These are phyloP conservation scores for Bombus haemorrhoidalis DNA, from an alignment of 1,140 invertebrate genomes.

Conservation along the genomic window DNA sequence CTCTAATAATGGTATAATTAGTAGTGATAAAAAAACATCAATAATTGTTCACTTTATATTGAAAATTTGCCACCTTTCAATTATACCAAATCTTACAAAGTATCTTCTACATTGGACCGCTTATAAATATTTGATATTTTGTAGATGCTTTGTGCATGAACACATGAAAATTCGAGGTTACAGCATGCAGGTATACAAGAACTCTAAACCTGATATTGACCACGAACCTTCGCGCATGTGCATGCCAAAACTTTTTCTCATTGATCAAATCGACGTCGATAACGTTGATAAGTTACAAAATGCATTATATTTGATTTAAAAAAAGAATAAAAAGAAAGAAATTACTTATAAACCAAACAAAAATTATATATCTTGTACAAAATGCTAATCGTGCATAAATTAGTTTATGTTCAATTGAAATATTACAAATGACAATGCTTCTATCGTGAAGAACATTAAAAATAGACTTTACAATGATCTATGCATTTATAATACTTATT, in stretches of 20 bases:
- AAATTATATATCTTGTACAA: not conserved
- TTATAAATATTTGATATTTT: not conserved
- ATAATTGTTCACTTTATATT: not conserved
- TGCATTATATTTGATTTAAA: not conserved
- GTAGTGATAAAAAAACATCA: not conserved
- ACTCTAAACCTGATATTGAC: slow-evolving; percentile 26
- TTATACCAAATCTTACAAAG: slow-evolving; percentile 21
- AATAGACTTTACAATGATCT: slow-evolving; percentile 8
- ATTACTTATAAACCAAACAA: not conserved
- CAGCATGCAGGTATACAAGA: not conserved
- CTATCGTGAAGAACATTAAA: not conserved
- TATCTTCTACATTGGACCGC: slow-evolving; percentile 1
- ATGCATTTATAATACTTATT: slow-evolving; percentile 13
- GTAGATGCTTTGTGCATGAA: not conserved
- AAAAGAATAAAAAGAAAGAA: not conserved
- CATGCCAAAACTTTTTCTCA: not conserved
- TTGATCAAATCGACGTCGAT: slow-evolving; percentile 26
- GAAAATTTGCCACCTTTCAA: not conserved
- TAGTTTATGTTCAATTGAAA: not conserved
- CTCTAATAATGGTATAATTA: not conserved
- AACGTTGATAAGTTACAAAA: slow-evolving; percentile 31
- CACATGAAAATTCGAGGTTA: slow-evolving; percentile 19
- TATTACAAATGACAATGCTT: not conserved
- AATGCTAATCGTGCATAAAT: not conserved
- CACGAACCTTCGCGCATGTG: slow-evolving; percentile 31